A percentile compares a stretch with the other conserved stretches of the same genome.
These are phyloP conservation scores for Prochilodus magdalenae DNA, from an alignment of 2,113 vertebrate species.

Conservation along the genomic window DNA sequence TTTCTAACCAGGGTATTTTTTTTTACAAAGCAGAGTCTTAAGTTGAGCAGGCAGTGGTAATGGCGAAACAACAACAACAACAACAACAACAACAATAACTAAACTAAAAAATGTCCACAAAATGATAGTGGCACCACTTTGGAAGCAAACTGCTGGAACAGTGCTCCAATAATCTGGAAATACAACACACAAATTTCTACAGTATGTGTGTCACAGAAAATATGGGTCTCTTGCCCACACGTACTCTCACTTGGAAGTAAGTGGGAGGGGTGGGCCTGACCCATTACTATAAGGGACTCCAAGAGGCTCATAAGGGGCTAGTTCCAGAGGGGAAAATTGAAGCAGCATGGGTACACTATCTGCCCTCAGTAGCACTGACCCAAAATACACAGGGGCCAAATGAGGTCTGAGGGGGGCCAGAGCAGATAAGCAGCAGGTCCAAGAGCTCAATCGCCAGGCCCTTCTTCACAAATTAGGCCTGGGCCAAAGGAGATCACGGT, in stretches of 20 bases:
- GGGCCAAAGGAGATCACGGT: neutral
- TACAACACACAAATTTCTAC: constrained; percentile 53
- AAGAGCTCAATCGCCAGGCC: constrained; percentile 52
- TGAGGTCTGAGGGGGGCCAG: constrained; percentile 66
- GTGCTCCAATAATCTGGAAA: constrained; percentile 6
- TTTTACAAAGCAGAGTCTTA: neutral
- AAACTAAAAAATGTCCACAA: constrained; percentile 54
- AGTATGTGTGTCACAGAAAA: constrained; percentile 57
- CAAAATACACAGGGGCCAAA: constrained; percentile 70
- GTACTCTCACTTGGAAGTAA: constrained; percentile 53
- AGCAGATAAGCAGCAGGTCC: constrained; percentile 61
- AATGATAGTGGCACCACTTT: constrained; percentile 56
- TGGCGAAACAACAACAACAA: neutral
- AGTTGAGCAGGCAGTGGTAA: neutral
- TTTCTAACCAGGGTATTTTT: neutral
- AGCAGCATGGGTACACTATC: constrained; percentile 77
- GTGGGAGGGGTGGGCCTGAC: constrained; percentile 53
- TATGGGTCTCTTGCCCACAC: constrained; percentile 67
- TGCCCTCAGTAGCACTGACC: constrained; percentile 68
- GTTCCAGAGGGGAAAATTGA: constrained; percentile 69
- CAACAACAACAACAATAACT: too few relatives aligned
- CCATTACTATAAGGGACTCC: constrained; percentile 62
- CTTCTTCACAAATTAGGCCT: constrained; percentile 36
- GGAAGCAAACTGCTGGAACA: constrained; percentile 42
- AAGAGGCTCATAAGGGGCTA: constrained; percentile 55